These are phyloP conservation scores for Drosophila kanapiae DNA, from an alignment of 1,140 invertebrate genomes.

Conservation along the genomic window DNA sequence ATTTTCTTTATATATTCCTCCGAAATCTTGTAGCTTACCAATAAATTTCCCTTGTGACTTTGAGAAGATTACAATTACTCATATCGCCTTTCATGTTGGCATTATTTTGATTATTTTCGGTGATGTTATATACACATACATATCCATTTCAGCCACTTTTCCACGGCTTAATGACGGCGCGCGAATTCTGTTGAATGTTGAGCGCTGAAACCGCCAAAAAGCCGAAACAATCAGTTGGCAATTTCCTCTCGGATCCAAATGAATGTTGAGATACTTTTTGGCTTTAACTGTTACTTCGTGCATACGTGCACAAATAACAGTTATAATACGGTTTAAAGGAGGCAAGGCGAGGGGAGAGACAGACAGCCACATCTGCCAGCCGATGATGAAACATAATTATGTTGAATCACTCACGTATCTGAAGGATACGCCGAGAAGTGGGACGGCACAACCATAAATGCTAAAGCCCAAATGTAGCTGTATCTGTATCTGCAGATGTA, in stretches of 20 bases:
- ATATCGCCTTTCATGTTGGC: background rate
- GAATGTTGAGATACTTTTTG: constrained; percentile 75
- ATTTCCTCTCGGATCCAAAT: constrained; percentile 64
- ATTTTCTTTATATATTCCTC: background rate
- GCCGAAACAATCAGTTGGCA: constrained; percentile 75
- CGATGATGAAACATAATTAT: constrained; percentile 75
- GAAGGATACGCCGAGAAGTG: constrained; percentile 62
- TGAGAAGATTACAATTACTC: background rate
- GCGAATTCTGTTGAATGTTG: constrained; percentile 24
- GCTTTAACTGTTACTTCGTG: constrained; percentile 78
- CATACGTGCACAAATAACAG: constrained; percentile 74
- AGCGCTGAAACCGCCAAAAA: constrained; percentile 59
- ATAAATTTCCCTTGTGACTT: background rate
- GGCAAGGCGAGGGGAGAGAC: background rate
- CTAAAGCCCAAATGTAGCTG: constrained; percentile 36
- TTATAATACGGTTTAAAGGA: constrained; percentile 71
- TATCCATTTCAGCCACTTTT: constrained; percentile 19
- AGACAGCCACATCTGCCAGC: constrained; percentile 35
- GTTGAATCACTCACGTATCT: constrained; percentile 75
- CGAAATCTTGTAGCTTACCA: background rate
- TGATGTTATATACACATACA: background rate
- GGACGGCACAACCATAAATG: constrained; percentile 28
- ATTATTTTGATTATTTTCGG: background rate
- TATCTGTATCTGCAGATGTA: constrained; percentile 4
- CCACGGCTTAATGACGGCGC: constrained; percentile 56